Evolutionary conservation across 2,113 vertebrate species (phyloP).

Genomic region (Brachypodius melanocephalos): DNA sequence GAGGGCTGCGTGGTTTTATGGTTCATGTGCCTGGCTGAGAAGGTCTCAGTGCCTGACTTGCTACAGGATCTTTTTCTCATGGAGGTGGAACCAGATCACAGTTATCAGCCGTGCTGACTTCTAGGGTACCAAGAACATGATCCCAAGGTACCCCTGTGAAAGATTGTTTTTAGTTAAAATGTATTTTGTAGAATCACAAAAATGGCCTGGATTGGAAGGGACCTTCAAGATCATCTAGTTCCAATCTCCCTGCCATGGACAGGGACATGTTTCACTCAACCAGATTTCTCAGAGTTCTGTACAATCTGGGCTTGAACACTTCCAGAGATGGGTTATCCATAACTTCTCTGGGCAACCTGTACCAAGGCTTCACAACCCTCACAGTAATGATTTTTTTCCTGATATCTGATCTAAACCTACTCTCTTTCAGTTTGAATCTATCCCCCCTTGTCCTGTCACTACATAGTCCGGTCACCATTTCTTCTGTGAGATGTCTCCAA

Average conservation of each 20-base stretch:
- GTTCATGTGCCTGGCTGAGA: neutral
- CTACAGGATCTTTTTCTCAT: neutral
- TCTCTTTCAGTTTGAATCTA: neutral
- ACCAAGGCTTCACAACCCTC: neutral
- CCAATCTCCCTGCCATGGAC: neutral
- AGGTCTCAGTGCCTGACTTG: neutral
- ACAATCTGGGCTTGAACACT: neutral
- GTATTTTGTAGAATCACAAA: neutral
- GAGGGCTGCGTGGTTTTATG: rapidly evolving
- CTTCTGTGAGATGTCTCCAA: too few relatives aligned
- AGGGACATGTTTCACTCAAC: neutral
- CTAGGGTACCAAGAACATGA: neutral
- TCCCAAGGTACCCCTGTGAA: neutral
- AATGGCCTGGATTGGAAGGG: neutral
- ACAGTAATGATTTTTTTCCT: neutral
- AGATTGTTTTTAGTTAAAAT: neutral
- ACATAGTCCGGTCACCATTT: neutral
- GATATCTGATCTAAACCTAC: neutral
- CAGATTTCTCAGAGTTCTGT: neutral
- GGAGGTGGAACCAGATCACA: neutral
- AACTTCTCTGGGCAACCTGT: neutral
- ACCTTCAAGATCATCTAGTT: neutral
- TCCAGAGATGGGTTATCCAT: neutral
- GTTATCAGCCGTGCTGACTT: neutral
- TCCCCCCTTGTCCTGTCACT: neutral